Conservation (phyloP, 2,888 invertebrate species). For the Trilocha varians region DNA sequence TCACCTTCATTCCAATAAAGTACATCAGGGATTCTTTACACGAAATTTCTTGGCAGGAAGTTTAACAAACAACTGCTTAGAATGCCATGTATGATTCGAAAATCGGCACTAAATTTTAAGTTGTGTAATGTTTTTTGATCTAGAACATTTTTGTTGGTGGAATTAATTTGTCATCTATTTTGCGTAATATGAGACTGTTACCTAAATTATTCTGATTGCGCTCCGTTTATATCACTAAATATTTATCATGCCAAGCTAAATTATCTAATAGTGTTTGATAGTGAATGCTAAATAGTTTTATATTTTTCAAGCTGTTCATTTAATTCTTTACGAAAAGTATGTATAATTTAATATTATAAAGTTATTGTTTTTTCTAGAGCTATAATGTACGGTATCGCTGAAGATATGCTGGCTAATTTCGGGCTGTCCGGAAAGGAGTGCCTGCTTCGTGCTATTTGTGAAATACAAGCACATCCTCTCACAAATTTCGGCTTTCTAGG, state of each 20-base stretch:
- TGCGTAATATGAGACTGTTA: not conserved
- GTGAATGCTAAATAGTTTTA: too few relatives aligned
- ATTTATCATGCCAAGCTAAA: too few relatives aligned
- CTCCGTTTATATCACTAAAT: too few relatives aligned
- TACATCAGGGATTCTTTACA: slow-evolving; percentile 38
- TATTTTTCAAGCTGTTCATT: not conserved
- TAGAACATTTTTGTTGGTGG: not conserved
- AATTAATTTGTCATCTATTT: not conserved
- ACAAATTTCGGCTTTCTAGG: slow-evolving; percentile 86
- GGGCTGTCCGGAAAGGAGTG: slow-evolving; percentile 89
- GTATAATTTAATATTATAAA: not conserved
- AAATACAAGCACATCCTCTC: slow-evolving; percentile 86
- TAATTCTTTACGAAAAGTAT: not conserved
- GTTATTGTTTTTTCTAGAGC: slow-evolving; percentile 65
- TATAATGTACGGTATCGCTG: slow-evolving; percentile 82
- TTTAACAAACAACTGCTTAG: slow-evolving; percentile 21
- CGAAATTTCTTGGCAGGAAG: slow-evolving; percentile 36
- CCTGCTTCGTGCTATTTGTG: slow-evolving; percentile 86
- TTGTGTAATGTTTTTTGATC: slow-evolving; percentile 18
- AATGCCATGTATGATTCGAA: slow-evolving; percentile 34
- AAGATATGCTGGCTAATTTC: slow-evolving; percentile 85
- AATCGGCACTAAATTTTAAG: slow-evolving; percentile 17
- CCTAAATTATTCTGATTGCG: not conserved
- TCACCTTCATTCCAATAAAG: slow-evolving; percentile 36
- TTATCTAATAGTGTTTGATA: too few relatives aligned